Percentiles rank a stretch among this genome's conserved stretches.
Conservation (phyloP, 2,113 vertebrate species). For the Periophthalmus modestus region DNA sequence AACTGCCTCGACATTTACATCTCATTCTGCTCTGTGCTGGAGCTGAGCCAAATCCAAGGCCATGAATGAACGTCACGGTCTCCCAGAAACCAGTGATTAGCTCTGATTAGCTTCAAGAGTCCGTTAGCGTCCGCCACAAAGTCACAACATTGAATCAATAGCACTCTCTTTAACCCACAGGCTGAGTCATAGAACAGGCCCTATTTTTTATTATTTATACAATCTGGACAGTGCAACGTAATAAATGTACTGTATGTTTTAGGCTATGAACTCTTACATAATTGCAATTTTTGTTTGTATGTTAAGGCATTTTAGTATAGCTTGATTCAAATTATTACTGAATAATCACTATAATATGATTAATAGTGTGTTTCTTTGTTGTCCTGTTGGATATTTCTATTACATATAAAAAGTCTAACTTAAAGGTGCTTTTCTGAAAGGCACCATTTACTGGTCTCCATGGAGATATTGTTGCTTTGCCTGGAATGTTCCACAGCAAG, state of each 20-base stretch:
- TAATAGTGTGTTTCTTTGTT: no score
- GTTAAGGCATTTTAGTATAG: no score
- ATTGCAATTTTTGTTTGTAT: no score
- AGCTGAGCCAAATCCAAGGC: neutral
- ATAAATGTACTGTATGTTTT: neutral
- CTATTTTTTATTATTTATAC: neutral
- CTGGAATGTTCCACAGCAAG: neutral
- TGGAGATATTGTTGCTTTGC: no score
- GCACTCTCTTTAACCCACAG: neutral
- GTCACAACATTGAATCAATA: constrained; percentile 9
- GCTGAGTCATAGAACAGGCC: neutral
- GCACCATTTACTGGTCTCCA: no score
- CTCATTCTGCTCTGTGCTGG: constrained; percentile 1
- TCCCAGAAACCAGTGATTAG: neutral
- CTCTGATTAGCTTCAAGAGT: constrained; percentile 5
- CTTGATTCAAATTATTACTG: no score
- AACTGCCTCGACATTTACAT: neutral
- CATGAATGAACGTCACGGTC: neutral
- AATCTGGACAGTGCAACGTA: neutral
- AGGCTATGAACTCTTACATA: neutral
- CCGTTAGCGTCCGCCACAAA: neutral
- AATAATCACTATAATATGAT: no score
- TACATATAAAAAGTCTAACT: no score
- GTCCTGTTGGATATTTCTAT: no score
- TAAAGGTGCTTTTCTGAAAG: no score